These are phyloP conservation scores for Turritopsis dohrnii DNA, from an alignment of 30 jellyfish, hydroid and myxozoan species.

Conservation along the genomic window DNA sequence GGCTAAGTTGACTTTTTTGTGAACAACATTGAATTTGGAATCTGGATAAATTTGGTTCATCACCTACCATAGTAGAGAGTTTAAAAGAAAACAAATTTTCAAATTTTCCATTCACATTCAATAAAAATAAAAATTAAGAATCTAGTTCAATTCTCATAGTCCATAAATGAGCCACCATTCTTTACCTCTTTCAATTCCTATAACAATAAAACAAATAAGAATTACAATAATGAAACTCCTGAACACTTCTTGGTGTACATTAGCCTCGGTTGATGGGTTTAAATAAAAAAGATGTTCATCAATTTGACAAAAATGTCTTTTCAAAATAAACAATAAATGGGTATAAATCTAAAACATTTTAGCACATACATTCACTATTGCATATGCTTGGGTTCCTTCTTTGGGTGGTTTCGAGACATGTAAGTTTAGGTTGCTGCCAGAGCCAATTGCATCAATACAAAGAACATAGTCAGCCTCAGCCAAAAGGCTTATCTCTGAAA, in stretches of 20 bases:
- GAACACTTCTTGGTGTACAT: too few relatives aligned
- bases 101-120: too few relatives aligned
- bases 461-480: constrained; percentile 89
- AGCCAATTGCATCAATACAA: constrained; percentile 79
- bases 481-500: constrained; percentile 69
- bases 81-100: neutral
- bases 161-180: neutral
- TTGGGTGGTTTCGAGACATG: constrained; percentile 95
- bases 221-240: too few relatives aligned
- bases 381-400: constrained; percentile 70
- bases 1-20: constrained; percentile 74
- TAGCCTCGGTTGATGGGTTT: too few relatives aligned
- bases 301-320: too few relatives aligned
- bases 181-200: neutral
- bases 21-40: constrained; percentile 49
- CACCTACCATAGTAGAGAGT: constrained; percentile 24
- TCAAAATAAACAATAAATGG: too few relatives aligned
- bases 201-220: neutral
- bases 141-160: too few relatives aligned
- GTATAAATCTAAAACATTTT: too few relatives aligned
- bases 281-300: too few relatives aligned
- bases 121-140: too few relatives aligned
- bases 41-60: constrained; percentile 44
- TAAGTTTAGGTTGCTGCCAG: constrained; percentile 54
- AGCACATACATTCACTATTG: constrained; percentile 47